These are phyloP conservation scores for Melikaiella ostensackeni DNA, from an alignment of 2,888 invertebrate species.

Conservation along the genomic window DNA sequence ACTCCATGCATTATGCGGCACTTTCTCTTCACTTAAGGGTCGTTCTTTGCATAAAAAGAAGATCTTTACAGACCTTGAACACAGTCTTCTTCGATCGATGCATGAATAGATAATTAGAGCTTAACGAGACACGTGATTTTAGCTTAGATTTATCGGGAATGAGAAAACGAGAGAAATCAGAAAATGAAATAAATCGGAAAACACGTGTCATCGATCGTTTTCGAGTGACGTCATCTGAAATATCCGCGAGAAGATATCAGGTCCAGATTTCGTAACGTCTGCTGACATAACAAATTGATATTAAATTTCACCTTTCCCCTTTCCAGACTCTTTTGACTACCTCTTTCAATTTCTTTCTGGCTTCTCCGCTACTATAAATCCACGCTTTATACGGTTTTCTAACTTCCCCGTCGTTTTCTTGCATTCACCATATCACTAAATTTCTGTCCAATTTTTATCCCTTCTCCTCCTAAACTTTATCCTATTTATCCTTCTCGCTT, in stretches of 20 bases:
- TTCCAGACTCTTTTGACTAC: too few relatives aligned
- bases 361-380: too few relatives aligned
- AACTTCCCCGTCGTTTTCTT: too few relatives aligned
- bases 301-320: neutral
- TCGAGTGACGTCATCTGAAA: neutral
- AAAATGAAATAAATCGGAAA: neutral
- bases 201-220: conserved; percentile 15
- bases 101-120: neutral
- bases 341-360: too few relatives aligned
- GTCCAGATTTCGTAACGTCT: conserved; percentile 4
- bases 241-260: neutral
- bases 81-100: conserved; percentile 2
- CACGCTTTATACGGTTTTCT: too few relatives aligned
- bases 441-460: too few relatives aligned
- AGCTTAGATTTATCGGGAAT: neutral
- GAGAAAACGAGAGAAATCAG: neutral
- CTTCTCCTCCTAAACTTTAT: too few relatives aligned
- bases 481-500: too few relatives aligned
- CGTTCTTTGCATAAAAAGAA: neutral
- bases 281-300: neutral
- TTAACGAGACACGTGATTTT: neutral
- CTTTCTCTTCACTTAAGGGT: neutral
- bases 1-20: neutral
- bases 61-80: neutral
- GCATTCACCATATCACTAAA: too few relatives aligned